A percentile compares a stretch with the other conserved stretches of the same genome.
These are phyloP conservation scores for Oxyruncus cristatus DNA, from an alignment of 2,113 vertebrate species.

Conservation along the genomic window DNA sequence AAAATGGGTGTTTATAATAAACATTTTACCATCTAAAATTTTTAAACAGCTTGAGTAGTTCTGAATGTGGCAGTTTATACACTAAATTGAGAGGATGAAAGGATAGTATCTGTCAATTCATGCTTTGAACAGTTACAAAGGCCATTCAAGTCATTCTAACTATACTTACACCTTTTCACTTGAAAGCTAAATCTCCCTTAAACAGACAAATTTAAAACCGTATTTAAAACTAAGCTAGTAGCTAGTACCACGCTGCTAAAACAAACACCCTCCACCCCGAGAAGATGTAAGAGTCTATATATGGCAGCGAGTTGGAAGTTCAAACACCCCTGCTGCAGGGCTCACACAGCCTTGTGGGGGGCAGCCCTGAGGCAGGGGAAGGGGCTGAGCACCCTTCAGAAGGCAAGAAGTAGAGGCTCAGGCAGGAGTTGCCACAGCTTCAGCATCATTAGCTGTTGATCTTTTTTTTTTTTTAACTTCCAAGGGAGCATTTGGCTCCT, in stretches of 20 bases:
- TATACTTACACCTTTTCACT: background rate
- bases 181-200: background rate
- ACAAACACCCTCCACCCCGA: background rate
- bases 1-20: background rate
- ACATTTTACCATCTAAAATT: background rate
- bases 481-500: background rate
- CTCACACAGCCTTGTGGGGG: background rate
- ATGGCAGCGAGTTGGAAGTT: background rate
- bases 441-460: background rate
- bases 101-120: background rate
- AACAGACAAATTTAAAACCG: background rate
- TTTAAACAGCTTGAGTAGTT: background rate
- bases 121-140: background rate
- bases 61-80: background rate
- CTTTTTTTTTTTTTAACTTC: background rate
- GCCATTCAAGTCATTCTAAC: background rate
- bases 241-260: background rate
- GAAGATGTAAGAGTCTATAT: background rate
- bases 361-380: background rate
- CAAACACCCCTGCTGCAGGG: background rate
- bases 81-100: background rate
- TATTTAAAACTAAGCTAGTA: background rate
- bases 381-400: background rate
- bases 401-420: background rate
- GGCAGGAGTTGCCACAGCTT: fast-evolving